Evolutionary conservation across 2,888 invertebrate species (phyloP).

Genomic region (Nesidiocoris tenuis): DNA sequence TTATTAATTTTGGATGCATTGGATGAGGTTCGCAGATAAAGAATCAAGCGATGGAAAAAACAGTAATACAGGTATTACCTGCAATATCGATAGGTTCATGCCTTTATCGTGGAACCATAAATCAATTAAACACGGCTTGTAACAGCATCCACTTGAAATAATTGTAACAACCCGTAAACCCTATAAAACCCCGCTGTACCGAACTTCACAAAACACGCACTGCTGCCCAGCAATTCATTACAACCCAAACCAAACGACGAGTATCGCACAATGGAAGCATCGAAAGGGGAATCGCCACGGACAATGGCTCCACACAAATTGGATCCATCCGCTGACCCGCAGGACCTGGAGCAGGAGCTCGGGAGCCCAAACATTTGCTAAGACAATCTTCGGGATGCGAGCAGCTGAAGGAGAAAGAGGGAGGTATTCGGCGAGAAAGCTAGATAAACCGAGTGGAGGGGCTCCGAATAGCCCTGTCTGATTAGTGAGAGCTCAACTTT

Average conservation of each 20-base stretch:
- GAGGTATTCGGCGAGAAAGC: not conserved
- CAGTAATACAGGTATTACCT: too few species aligned
- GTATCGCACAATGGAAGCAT: not conserved
- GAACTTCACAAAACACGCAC: not conserved
- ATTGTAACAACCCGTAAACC: not conserved
- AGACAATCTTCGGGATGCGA: not conserved
- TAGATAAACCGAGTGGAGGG: not conserved
- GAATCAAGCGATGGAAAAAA: too few species aligned
- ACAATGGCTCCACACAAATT: constrained; percentile 2
- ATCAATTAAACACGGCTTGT: too few species aligned
- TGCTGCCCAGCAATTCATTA: not conserved
- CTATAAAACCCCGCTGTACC: not conserved
- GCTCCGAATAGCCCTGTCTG: not conserved
- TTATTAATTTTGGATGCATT: too few species aligned
- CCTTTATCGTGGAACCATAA: too few species aligned
- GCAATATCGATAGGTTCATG: too few species aligned
- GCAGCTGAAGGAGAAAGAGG: not conserved
- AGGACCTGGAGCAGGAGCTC: not conserved
- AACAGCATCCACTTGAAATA: not conserved
- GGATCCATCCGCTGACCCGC: constrained; percentile 21
- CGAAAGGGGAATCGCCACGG: constrained; percentile 4
- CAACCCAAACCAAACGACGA: not conserved
- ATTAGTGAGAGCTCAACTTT: not conserved
- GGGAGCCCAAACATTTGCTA: not conserved
- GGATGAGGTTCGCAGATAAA: too few species aligned